These are phyloP conservation scores for Sebastes vulpes DNA, from an alignment of 2,797 vertebrate species.

Conservation along the genomic window DNA sequence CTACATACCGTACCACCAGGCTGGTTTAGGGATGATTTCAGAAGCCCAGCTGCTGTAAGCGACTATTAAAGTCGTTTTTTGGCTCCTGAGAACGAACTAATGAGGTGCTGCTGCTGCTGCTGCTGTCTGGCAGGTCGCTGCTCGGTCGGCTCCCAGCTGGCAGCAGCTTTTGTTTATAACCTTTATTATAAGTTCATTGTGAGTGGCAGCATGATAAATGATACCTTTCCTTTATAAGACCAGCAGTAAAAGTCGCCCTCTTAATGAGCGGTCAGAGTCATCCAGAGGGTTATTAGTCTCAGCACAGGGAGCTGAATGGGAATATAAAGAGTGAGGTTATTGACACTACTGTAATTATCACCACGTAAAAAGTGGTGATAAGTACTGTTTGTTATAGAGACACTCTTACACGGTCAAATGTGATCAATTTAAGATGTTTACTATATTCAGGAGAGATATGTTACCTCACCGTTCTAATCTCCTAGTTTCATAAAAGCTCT, in stretches of 20 bases:
- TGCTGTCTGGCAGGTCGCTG: neutral
- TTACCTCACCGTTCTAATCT: too few relatives aligned
- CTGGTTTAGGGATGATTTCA: neutral
- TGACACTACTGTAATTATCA: neutral
- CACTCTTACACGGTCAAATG: neutral
- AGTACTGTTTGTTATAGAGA: neutral
- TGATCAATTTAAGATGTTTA: neutral
- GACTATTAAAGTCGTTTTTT: neutral
- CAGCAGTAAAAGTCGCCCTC: neutral
- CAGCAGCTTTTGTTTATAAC: constrained; percentile 7
- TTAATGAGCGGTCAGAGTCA: constrained; percentile 2
- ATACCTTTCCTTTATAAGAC: neutral
- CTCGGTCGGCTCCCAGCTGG: neutral
- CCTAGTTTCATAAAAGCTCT: too few relatives aligned
- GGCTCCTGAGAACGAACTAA: neutral
- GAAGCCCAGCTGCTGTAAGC: neutral
- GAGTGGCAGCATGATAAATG: neutral
- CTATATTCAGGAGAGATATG: neutral
- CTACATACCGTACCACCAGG: neutral
- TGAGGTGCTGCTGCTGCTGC: neutral
- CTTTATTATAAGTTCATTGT: neutral
- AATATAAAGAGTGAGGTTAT: neutral
- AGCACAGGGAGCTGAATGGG: neutral
- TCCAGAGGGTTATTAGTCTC: constrained; percentile 1
- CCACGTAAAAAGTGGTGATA: neutral